phyloP scores from a whole-genome alignment of 1,140 invertebrate genomes.

The Nomia melanderi region DNA sequence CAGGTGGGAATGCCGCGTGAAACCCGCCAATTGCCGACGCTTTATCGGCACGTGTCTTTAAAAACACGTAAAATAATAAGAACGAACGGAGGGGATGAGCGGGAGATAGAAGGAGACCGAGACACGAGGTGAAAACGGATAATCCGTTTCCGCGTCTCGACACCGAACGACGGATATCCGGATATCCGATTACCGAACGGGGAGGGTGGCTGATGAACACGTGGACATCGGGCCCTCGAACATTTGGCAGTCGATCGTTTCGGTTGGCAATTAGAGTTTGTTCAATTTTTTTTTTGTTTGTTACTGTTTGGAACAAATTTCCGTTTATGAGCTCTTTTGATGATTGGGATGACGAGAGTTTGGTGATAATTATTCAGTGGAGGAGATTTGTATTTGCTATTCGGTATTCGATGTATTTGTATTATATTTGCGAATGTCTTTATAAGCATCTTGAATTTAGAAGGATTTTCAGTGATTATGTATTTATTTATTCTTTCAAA shows the following conservation, averaged over 20 bases:
- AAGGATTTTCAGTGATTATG: no score
- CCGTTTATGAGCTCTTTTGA: no score
- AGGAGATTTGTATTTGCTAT: no score
- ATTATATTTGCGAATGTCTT: no score
- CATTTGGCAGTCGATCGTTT: neutral
- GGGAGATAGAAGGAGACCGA: neutral
- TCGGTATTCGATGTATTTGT: no score
- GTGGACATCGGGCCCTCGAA: neutral
- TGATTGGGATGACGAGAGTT: no score
- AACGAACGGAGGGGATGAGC: neutral
- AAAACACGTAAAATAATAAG: slow-evolving; percentile 39
- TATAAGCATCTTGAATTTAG: no score
- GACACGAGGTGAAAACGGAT: slow-evolving; percentile 22
- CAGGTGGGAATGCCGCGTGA: slow-evolving; percentile 61
- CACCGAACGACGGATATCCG: slow-evolving; percentile 43
- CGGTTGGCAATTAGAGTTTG: neutral
- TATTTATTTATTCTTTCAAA: no score
- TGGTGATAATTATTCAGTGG: no score
- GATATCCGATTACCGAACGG: slow-evolving; percentile 44
- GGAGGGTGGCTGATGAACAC: neutral
- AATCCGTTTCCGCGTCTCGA: slow-evolving; percentile 39
- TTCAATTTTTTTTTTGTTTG: no score
- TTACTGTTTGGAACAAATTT: no score
- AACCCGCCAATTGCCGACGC: slow-evolving; percentile 61
- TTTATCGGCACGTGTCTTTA: slow-evolving; percentile 57